These are phyloP conservation scores for Xiphorhynchus elegans DNA, from an alignment of 2,113 vertebrate species.

Conservation along the genomic window DNA sequence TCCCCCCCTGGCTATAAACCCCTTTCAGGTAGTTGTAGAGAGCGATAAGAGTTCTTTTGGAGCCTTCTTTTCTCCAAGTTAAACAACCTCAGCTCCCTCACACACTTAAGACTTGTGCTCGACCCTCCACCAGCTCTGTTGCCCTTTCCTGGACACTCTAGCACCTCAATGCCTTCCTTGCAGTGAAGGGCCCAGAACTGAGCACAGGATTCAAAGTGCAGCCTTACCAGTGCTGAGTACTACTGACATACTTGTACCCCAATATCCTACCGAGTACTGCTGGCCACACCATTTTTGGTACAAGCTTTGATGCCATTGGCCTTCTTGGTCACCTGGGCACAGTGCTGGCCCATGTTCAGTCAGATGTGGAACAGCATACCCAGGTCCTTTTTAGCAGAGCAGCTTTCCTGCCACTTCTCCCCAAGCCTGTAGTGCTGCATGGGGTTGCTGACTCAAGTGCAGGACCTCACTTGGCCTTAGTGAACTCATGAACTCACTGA, in stretches of 20 bases:
- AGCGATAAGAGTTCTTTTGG: not conserved
- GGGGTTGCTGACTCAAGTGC: not conserved
- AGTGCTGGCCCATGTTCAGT: not conserved
- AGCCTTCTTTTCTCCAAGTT: not conserved
- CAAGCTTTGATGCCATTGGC: not conserved
- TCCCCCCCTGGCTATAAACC: accelerated
- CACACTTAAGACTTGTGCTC: not conserved
- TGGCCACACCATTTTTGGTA: not conserved
- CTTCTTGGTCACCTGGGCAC: not conserved
- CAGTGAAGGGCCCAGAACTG: not conserved
- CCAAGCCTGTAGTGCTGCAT: not conserved
- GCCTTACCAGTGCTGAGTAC: not conserved
- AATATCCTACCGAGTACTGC: not conserved
- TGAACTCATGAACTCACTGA: not conserved
- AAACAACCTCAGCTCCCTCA: not conserved
- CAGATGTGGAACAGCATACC: not conserved
- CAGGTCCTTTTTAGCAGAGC: not conserved
- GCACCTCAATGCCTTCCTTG: too few relatives aligned
- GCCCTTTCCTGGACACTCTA: not conserved
- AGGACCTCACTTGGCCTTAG: not conserved
- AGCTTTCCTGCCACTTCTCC: not conserved
- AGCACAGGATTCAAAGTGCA: not conserved
- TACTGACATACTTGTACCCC: not conserved
- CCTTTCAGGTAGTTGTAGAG: not conserved
- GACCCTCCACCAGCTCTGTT: not conserved